Evolutionary conservation across 1,140 invertebrate species (phyloP).

Genomic region (Drosophila cardini): DNA sequence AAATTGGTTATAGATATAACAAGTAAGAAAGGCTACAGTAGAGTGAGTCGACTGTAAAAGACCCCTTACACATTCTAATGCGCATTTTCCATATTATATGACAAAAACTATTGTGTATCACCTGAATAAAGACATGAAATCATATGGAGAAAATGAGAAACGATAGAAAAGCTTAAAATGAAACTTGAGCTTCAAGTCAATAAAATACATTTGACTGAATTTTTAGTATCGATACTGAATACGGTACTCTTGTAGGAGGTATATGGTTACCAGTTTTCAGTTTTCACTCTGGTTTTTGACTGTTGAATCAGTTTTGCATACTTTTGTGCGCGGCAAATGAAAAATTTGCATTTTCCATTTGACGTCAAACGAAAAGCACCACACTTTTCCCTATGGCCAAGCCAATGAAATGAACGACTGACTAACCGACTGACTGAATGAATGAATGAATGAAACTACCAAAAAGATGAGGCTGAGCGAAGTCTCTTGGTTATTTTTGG

Average conservation of each 20-base stretch:
- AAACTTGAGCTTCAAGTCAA: neutral
- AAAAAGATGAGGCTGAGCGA: constrained; percentile 10
- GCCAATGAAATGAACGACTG: constrained; percentile 9
- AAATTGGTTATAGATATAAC: no score
- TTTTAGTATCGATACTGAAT: constrained; percentile 2
- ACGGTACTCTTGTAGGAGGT: neutral
- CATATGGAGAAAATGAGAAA: constrained; percentile 10
- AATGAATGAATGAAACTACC: constrained; percentile 2
- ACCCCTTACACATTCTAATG: no score
- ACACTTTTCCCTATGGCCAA: neutral
- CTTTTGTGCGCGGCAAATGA: constrained; percentile 61
- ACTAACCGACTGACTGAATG: neutral
- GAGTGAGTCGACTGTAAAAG: no score
- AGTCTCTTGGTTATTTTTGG: neutral
- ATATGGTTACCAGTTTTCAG: neutral
- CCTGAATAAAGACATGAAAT: neutral
- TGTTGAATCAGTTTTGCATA: constrained; percentile 67
- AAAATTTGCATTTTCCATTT: constrained; percentile 79
- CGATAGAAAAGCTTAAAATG: neutral
- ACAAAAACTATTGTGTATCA: constrained; percentile 1
- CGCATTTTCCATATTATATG: no score
- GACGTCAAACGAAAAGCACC: constrained; percentile 63
- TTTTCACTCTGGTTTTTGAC: constrained; percentile 15
- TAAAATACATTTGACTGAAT: neutral
- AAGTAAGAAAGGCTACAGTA: no score